These are phyloP conservation scores for Tyrannus savana DNA, from an alignment of 2,113 vertebrate species.

Conservation along the genomic window DNA sequence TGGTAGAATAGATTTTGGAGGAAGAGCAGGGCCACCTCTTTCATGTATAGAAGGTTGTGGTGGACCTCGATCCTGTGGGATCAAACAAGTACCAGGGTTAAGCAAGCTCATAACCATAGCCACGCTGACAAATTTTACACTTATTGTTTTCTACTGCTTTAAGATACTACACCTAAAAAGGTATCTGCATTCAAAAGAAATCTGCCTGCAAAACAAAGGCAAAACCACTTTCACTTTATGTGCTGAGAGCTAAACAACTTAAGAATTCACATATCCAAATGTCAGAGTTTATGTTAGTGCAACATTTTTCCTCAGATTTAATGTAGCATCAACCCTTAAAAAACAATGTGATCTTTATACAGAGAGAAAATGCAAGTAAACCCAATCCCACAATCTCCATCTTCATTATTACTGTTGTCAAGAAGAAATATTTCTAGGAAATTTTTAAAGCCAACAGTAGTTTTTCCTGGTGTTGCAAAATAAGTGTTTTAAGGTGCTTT, in stretches of 20 bases:
- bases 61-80: constrained; percentile 72
- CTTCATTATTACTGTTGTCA: background rate
- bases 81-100: background rate
- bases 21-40: constrained; percentile 65
- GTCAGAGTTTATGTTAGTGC: background rate
- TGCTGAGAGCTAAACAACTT: background rate
- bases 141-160: background rate
- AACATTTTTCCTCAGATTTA: background rate
- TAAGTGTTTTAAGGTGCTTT: background rate
- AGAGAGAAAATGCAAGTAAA: background rate
- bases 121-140: background rate
- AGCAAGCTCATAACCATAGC: background rate
- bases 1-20: constrained; percentile 74
- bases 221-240: background rate
- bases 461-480: background rate
- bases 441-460: background rate
- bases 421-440: background rate
- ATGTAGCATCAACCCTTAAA: background rate
- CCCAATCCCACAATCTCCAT: background rate
- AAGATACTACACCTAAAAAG: background rate
- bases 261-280: background rate
- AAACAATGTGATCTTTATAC: background rate
- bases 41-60: constrained; percentile 66
- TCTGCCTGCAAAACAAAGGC: background rate
- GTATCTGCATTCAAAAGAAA: background rate